Evolutionary conservation across 2,888 invertebrate species (phyloP).

Genomic region (Anoncus sp.): DNA sequence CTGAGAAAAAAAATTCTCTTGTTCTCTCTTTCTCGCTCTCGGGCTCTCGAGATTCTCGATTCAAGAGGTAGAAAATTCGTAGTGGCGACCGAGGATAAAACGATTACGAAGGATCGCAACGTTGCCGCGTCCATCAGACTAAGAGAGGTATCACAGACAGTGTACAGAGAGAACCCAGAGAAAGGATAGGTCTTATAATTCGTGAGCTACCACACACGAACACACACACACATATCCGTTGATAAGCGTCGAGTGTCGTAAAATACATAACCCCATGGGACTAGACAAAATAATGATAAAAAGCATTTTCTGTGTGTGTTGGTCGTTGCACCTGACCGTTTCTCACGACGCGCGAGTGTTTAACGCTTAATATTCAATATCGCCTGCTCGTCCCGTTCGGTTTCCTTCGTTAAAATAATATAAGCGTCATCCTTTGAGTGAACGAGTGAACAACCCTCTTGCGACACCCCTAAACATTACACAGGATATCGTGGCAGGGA

Average conservation of each 20-base stretch:
- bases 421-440: slow-evolving; percentile 70
- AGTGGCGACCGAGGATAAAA: slow-evolving; percentile 49
- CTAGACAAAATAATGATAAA: slow-evolving; percentile 16
- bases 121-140: slow-evolving; percentile 38
- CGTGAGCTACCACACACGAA: slow-evolving; percentile 17
- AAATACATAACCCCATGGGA: slow-evolving; percentile 46
- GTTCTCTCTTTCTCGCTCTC: no score
- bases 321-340: slow-evolving; percentile 77
- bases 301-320: slow-evolving; percentile 27
- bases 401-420: slow-evolving; percentile 75
- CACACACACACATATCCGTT: slow-evolving; percentile 42
- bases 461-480: slow-evolving; percentile 24
- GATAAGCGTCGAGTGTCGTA: slow-evolving; percentile 49
- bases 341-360: slow-evolving; percentile 78
- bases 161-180: slow-evolving; percentile 5
- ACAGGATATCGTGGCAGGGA: slow-evolving; percentile 26
- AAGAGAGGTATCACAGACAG: slow-evolving; percentile 37
- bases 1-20: slow-evolving; percentile 46
- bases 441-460: slow-evolving; percentile 42
- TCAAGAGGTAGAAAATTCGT: slow-evolving; percentile 40
- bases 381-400: slow-evolving; percentile 55
- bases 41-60: slow-evolving; percentile 36
- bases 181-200: slow-evolving; percentile 50
- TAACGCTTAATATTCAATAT: slow-evolving; percentile 75
- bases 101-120: slow-evolving; percentile 59